These are phyloP conservation scores for Chrosomus eos DNA, from an alignment of 2,797 vertebrate species.

Conservation along the genomic window DNA sequence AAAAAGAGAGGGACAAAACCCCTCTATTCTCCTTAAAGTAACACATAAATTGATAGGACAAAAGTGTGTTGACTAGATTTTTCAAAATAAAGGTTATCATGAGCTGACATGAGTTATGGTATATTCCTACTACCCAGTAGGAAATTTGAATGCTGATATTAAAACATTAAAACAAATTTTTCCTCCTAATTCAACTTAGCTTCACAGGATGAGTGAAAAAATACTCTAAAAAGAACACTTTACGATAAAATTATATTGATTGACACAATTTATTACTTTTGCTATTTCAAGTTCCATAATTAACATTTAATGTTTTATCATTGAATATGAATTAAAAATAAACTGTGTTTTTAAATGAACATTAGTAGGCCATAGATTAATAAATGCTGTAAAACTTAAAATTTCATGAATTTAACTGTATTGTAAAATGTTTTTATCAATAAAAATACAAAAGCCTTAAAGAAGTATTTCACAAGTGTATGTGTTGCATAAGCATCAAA, in stretches of 20 bases:
- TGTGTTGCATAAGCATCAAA: background rate
- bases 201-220: background rate
- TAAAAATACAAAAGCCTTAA: background rate
- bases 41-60: background rate
- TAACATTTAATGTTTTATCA: background rate
- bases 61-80: background rate
- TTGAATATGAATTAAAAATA: background rate
- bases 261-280: background rate
- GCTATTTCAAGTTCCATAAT: background rate
- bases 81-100: background rate
- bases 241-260: background rate
- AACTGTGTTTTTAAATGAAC: background rate
- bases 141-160: background rate
- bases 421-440: background rate
- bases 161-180: background rate
- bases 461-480: background rate
- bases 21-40: background rate
- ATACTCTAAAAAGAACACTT: background rate
- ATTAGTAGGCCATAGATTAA: background rate
- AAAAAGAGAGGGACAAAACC: background rate
- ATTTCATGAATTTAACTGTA: background rate
- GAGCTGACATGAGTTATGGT: background rate
- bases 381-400: constrained; percentile 12
- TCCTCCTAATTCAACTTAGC: background rate
- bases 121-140: background rate